Conservation (phyloP, 2,113 vertebrate genomes). For the Sciurus niger region DNA sequence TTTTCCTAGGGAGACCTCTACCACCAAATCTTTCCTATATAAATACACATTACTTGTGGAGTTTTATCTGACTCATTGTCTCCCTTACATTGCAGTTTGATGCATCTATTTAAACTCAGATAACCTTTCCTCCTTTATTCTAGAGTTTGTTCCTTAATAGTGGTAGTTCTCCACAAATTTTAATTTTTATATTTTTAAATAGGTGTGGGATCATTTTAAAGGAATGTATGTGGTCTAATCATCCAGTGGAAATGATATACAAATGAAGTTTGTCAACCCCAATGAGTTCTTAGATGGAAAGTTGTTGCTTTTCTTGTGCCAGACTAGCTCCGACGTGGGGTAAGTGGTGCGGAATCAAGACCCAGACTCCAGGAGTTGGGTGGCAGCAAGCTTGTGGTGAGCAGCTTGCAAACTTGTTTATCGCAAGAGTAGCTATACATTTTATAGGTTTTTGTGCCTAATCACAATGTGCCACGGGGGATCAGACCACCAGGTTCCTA, state of each 20-base stretch:
- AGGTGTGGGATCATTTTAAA: not conserved
- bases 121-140: not conserved
- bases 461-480: too few species aligned
- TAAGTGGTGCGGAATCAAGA: too few species aligned
- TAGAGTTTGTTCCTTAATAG: not conserved
- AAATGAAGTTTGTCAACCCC: not conserved
- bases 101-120: not conserved
- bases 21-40: not conserved
- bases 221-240: not conserved
- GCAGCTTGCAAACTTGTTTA: too few species aligned
- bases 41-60: not conserved
- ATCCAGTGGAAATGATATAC: not conserved
- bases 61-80: not conserved
- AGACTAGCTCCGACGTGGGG: too few species aligned
- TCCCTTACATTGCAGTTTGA: not conserved
- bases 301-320: too few species aligned
- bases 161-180: not conserved
- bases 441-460: too few species aligned
- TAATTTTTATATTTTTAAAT: not conserved
- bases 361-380: too few species aligned
- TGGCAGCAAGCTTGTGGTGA: too few species aligned
- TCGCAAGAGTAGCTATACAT: too few species aligned
- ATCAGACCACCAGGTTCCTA: too few species aligned
- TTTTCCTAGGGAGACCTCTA: not conserved
- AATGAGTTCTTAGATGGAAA: not conserved